A percentile compares a stretch with the other conserved stretches of the same genome.
These are phyloP conservation scores for Eulemur mongoz DNA, from an alignment of 2,797 vertebrate species.

Conservation along the genomic window DNA sequence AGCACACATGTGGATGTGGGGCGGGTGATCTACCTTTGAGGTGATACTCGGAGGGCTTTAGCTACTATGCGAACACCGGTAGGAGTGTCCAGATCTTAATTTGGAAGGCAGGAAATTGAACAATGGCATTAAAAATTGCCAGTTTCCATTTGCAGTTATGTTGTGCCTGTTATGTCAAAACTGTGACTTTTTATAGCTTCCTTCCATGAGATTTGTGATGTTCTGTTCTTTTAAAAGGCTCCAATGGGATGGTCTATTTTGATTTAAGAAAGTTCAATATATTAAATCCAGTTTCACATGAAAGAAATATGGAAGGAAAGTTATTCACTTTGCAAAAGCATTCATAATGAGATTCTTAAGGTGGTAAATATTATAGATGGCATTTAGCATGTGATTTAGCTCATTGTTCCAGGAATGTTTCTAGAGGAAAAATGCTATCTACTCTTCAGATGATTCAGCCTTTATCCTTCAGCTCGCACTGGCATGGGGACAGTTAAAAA, in stretches of 20 bases:
- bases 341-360: not conserved
- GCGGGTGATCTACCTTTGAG: not conserved
- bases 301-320: slow-evolving; percentile 35
- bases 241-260: slow-evolving; percentile 40
- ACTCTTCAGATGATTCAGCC: not conserved
- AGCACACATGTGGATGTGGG: not conserved
- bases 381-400: slow-evolving; percentile 29
- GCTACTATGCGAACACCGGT: not conserved
- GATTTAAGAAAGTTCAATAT: slow-evolving; percentile 66
- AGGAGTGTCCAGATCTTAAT: not conserved
- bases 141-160: not conserved
- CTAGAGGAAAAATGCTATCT: not conserved
- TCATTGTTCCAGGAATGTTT: not conserved
- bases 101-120: not conserved
- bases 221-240: slow-evolving; percentile 45
- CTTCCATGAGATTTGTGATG: slow-evolving; percentile 50
- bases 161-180: not conserved
- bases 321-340: slow-evolving; percentile 27
- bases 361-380: slow-evolving; percentile 33
- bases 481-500: not conserved
- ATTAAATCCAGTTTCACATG: slow-evolving; percentile 58
- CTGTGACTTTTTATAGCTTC: slow-evolving; percentile 34
- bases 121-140: not conserved
- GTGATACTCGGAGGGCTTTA: not conserved
- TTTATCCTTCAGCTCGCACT: not conserved